Base-by-base conservation (phyloP, 2,888 invertebrate genomes). In the Machimus atricapillus region DNA sequence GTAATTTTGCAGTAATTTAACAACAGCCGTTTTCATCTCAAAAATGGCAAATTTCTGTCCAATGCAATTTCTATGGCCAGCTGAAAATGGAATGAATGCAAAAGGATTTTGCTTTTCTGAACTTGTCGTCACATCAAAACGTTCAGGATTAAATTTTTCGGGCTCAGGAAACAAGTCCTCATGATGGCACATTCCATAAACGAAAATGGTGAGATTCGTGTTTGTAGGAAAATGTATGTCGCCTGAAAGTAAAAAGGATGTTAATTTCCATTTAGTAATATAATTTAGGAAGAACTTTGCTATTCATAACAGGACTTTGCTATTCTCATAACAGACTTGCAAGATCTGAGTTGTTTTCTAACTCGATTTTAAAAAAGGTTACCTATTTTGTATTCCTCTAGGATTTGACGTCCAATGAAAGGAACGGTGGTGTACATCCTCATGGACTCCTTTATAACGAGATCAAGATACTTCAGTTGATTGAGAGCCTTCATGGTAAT, bases 21-120 rank as follows among this genome's bases (percentile, higher is more conserved):
- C 78, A n/a, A 89, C 34, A 16, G 86, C 78, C 9, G 83, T 86
- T 88, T 90, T 90, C 83, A 89, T 89, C 87, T 89, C 90, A 1
- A 89, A 46, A 52, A 89, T 82, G 1, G 90, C 90, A 88, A 89
- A 90, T 85, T 89, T 89, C 86, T 90, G 90, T 12, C 89, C 89
- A 85, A 89, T 89, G 85, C 89, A 89, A 87, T 89, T 89, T 79
- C 90, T 81, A 16, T 89, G 89, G 3, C 90, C 90, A 19, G 89
- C 90, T 58, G 87, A 88, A 85, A 90, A 90, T 12, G 90, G 90
- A 66, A 89, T 88, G 85, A 88, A 88, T 2, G 88, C 56, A 76
- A 88, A 90, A 27, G 89, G 87, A 87, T 88, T 88, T 16, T 73
- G 37, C 12, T 92, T 74, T 76, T 88, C 87, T 2, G n/a, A 52